phyloP scores from a whole-genome alignment of 2,888 invertebrate species.

The Tethea ocularis region DNA sequence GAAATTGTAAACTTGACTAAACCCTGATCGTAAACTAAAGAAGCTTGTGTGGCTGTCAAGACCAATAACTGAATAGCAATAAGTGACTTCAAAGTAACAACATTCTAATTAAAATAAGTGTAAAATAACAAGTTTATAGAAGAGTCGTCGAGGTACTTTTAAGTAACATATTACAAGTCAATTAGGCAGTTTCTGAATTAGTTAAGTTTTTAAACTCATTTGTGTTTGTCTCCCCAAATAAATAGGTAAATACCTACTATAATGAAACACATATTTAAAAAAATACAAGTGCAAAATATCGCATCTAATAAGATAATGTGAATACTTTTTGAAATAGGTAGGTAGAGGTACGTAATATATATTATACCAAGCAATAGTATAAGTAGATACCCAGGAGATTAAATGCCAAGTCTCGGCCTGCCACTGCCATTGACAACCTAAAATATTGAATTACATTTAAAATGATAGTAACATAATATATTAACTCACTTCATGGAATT shows the following conservation, averaged over 20 bases:
- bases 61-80: neutral
- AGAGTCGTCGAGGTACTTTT: conserved; percentile 24
- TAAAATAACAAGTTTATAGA: conserved; percentile 33
- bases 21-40: conserved; percentile 6
- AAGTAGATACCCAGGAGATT: conserved; percentile 62
- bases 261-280: neutral
- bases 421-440: conserved; percentile 52
- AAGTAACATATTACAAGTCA: conserved; percentile 30
- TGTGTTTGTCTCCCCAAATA: conserved; percentile 8
- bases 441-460: conserved; percentile 64
- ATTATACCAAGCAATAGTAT: conserved; percentile 34
- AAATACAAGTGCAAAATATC: neutral
- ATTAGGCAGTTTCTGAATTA: conserved; percentile 26
- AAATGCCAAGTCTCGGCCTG: conserved; percentile 48
- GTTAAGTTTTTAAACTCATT: conserved; percentile 19
- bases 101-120: conserved; percentile 21
- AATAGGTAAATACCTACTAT: neutral
- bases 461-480: conserved; percentile 57
- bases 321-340: neutral
- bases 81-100: neutral
- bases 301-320: too few relatives aligned
- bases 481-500: conserved; percentile 37
- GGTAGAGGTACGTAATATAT: conserved; percentile 18
- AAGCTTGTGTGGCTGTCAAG: neutral
- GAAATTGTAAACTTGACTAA: neutral